Evolutionary conservation across 2,797 vertebrate genomes (phyloP).

Genomic region (Rhadinocentrus ornatus): DNA sequence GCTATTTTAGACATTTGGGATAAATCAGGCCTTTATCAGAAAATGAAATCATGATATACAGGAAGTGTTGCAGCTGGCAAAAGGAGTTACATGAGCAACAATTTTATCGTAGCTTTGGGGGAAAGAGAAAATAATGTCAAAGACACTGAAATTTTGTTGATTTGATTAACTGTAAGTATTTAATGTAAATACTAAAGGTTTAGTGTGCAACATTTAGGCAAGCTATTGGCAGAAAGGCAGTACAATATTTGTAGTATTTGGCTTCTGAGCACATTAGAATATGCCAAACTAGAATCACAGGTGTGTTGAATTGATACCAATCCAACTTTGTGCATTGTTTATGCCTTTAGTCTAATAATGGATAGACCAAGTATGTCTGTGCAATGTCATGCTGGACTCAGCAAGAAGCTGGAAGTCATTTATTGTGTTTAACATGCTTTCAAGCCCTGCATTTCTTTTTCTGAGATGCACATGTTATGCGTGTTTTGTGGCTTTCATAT

Average conservation of each 20-base stretch:
- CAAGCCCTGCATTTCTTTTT: too few relatives aligned
- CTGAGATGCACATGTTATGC: background rate
- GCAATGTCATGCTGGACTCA: background rate
- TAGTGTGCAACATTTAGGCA: too few relatives aligned
- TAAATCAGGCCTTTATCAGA: conserved; percentile 2
- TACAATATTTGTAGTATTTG: background rate
- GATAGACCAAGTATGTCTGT: background rate
- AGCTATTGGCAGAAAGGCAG: too few relatives aligned
- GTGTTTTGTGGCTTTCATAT: background rate
- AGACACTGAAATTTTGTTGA: background rate
- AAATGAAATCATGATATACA: conserved; percentile 11
- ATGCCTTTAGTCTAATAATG: background rate
- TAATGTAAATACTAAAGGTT: background rate
- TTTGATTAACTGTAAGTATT: background rate
- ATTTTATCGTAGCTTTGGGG: background rate
- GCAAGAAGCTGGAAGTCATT: background rate
- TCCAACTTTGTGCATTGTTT: background rate
- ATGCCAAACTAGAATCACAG: background rate
- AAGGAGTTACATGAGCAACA: background rate
- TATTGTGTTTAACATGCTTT: background rate
- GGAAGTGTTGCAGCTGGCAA: background rate
- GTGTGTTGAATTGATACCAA: background rate
- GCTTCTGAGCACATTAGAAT: background rate
- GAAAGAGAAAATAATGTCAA: background rate
- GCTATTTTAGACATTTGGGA: background rate